Percentiles rank a stretch among this genome's conserved stretches.
phyloP scores from a whole-genome alignment of 2,888 invertebrate species.

The Drosophila demipolita region DNA sequence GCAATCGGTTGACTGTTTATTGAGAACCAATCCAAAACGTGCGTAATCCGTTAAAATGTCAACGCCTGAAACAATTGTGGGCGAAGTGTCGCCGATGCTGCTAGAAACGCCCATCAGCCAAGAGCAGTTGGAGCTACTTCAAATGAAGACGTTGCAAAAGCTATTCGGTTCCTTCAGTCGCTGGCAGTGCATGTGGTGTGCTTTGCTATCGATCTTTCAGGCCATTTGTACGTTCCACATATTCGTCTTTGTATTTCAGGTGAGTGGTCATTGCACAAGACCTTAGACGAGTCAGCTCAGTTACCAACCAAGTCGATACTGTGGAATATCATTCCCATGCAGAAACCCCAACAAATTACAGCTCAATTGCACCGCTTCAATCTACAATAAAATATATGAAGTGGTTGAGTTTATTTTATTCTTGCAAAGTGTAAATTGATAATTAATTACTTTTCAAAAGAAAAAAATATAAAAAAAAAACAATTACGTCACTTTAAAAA shows the following conservation, averaged over 20 bases:
- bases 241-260: constrained; percentile 87
- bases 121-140: constrained; percentile 67
- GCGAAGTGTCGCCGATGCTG: constrained; percentile 66
- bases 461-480: not conserved
- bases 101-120: constrained; percentile 21
- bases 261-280: constrained; percentile 65
- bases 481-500: not conserved
- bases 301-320: constrained; percentile 10
- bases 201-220: constrained; percentile 87
- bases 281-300: constrained; percentile 38
- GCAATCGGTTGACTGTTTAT: constrained; percentile 57
- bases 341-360: constrained; percentile 7
- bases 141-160: constrained; percentile 71
- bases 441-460: constrained; percentile 1
- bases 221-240: constrained; percentile 88
- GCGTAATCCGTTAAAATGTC: constrained; percentile 40
- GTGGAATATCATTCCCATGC: constrained; percentile 6
- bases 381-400: not conserved
- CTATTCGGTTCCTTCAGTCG: constrained; percentile 87
- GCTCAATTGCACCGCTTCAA: not conserved
- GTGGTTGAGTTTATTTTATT: not conserved
- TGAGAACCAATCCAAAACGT: constrained; percentile 7
- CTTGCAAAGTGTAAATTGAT: constrained; percentile 3
- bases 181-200: constrained; percentile 87
- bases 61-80: constrained; percentile 25